Conservation (phyloP, 2,797 vertebrate genomes). For the Cottoperca gobio region DNA sequence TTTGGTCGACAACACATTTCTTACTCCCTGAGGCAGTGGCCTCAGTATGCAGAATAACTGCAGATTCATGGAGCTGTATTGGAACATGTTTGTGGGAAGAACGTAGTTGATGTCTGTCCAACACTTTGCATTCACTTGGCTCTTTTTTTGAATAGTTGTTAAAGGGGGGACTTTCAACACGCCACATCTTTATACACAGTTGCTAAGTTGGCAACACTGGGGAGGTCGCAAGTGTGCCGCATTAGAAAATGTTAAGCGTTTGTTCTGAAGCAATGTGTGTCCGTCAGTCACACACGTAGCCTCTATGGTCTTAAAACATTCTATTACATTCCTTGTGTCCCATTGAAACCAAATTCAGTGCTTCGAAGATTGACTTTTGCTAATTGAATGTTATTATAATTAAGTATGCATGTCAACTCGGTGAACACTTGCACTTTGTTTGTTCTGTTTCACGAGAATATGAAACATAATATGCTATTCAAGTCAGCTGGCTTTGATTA, state of each 20-base stretch:
- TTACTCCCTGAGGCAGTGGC: not conserved
- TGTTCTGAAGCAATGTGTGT: conserved; percentile 9
- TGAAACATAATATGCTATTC: conserved; percentile 3
- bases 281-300: conserved; percentile 8
- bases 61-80: conserved; percentile 4
- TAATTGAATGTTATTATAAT: not conserved
- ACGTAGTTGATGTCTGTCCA: not conserved
- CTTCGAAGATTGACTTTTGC: not conserved
- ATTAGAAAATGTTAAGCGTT: conserved; percentile 15
- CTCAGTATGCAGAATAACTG: not conserved
- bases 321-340: conserved; percentile 19
- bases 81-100: not conserved
- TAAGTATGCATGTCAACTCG: conserved; percentile 1
- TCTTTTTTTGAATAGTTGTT: not conserved
- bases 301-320: conserved; percentile 13
- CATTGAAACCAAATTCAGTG: conserved; percentile 12
- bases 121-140: not conserved
- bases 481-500: conserved; percentile 35
- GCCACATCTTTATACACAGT: not conserved
- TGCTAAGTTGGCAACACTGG: conserved; percentile 3
- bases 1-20: conserved; percentile 13
- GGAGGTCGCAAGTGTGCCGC: conserved; percentile 4
- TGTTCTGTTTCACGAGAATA: conserved; percentile 9
- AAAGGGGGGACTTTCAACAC: not conserved
- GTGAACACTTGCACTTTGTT: conserved; percentile 10